Evolutionary conservation across 2,113 vertebrate species (phyloP).

Genomic region (Eptatretus burgeri): DNA sequence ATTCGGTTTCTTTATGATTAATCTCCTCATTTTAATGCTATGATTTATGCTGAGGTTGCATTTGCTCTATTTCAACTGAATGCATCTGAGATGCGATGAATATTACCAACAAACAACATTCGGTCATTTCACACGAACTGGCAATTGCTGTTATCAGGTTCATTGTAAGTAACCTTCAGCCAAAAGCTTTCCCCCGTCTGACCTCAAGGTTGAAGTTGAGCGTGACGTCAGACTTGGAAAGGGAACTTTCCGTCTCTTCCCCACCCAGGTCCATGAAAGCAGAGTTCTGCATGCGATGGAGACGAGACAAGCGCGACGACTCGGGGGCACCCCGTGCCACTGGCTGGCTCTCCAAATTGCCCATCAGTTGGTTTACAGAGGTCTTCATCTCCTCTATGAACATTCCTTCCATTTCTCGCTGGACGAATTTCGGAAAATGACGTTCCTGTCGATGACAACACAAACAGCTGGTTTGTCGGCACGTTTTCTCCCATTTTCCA

Average conservation of each 20-base stretch:
- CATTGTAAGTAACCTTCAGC: too few species aligned
- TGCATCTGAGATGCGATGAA: too few species aligned
- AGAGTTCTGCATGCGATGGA: conserved; percentile 61
- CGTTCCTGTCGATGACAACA: conserved; percentile 27
- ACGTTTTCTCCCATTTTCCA: too few species aligned
- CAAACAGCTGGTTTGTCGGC: background rate
- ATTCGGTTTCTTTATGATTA: too few species aligned
- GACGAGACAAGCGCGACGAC: conserved; percentile 47
- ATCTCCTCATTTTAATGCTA: too few species aligned
- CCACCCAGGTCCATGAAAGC: conserved; percentile 71
- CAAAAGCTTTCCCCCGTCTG: conserved; percentile 11
- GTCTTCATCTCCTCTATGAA: conserved; percentile 66
- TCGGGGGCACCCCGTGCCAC: conserved; percentile 73
- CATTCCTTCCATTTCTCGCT: conserved; percentile 57
- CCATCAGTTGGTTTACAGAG: conserved; percentile 71
- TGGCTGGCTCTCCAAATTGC: conserved; percentile 81
- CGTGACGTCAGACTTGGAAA: conserved; percentile 68
- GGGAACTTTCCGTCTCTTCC: conserved; percentile 50
- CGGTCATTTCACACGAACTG: too few species aligned
- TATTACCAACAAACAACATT: too few species aligned
- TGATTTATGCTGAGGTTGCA: too few species aligned
- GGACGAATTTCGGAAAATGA: conserved; percentile 35
- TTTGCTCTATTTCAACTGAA: too few species aligned
- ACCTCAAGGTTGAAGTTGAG: conserved; percentile 79
- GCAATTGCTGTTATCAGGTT: too few species aligned